Evolutionary conservation across 2,797 vertebrate species (phyloP), one percentile per base, ranked within the genome.

Genomic region (Labeo calbasu): DNA sequence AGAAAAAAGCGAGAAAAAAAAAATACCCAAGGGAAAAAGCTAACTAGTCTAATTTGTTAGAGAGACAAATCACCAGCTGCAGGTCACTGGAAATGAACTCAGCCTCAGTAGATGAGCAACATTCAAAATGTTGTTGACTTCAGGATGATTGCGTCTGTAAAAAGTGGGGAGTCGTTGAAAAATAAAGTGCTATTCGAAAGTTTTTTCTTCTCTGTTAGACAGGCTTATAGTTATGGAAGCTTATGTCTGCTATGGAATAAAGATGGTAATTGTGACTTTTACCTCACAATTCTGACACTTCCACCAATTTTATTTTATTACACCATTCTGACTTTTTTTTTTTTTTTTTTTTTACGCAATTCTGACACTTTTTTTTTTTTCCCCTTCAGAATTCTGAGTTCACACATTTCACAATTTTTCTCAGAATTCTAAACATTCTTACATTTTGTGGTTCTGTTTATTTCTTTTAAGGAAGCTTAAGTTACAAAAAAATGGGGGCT

Each of bases 61-160:
- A 65, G 32, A 61, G 69, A 83, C 21, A 63, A 87, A 80, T 84
- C 63, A 77, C 72, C 81, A 84, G 86, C 82, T 84, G 77, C 68
- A 84, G 72, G 76, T 81, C 79, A 86, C 61, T 65, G 75, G 55
- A 70, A 88, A 84, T 75, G 81, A 75, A 57, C 79, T 59, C 79
- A 12, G 32, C 36, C 25, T 83, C 36, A 23, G 72, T 73, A 86
- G 66, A 55, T 69, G 32, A 72, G 57, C 40, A 86, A 81, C 63
- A 86, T 69, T 84, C 14, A 73, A 66, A 84, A 81, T 43, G 55
- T 32, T 82, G 53, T 57, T 79, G 76, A 84, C 75, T 70, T 19
- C 55, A 51, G 25, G 53, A 78, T 43, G 50, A 83, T 13, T 77
- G 82, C 19, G 5, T 61, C 40, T 77, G 51, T 57, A 77, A 77